Percentiles rank a stretch among this genome's conserved stretches.
phyloP scores from a whole-genome alignment of 1,140 invertebrate species.

The Saccostrea glomerata region DNA sequence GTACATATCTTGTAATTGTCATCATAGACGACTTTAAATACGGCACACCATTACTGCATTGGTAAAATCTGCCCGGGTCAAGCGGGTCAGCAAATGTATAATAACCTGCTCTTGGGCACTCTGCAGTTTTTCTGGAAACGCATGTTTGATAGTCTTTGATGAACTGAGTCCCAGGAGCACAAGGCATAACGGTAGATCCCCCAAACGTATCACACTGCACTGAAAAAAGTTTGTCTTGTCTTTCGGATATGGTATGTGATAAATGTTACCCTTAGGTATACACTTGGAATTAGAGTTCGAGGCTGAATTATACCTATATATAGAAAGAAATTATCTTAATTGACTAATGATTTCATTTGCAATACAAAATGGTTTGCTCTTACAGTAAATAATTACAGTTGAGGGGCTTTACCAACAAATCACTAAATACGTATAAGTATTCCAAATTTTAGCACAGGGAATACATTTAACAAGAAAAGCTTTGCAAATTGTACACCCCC shows the following conservation, averaged over 20 bases:
- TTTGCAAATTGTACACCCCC: too few species aligned
- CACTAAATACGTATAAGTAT: too few species aligned
- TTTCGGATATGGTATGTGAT: conserved; percentile 1
- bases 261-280: not conserved
- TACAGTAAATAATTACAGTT: too few species aligned
- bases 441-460: too few species aligned
- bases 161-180: not conserved
- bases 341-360: too few species aligned
- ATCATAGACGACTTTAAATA: not conserved
- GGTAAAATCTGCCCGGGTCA: not conserved
- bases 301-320: too few species aligned
- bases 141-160: not conserved
- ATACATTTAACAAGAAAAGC: too few species aligned
- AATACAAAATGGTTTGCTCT: too few species aligned
- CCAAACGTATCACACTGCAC: not conserved
- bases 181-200: not conserved
- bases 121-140: not conserved
- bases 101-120: not conserved
- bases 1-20: not conserved
- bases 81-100: not conserved
- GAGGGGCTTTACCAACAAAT: too few species aligned
- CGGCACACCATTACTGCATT: not conserved
- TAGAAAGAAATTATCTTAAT: too few species aligned
- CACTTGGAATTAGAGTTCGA: not conserved
- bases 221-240: not conserved